These are phyloP conservation scores for Sebastes melanostomus DNA, from an alignment of 2,797 vertebrate species.

Conservation along the genomic window DNA sequence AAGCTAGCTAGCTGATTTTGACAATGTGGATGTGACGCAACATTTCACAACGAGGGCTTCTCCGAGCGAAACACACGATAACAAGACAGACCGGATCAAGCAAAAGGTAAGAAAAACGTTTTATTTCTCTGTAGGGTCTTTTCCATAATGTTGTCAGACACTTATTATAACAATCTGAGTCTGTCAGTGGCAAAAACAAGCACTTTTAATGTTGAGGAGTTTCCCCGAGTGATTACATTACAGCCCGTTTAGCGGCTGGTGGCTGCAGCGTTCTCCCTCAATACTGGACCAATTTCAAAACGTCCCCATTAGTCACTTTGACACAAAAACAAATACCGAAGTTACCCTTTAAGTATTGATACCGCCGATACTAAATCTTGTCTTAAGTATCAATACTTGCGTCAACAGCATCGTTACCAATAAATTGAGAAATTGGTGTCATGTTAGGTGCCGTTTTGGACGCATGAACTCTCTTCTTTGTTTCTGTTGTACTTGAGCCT, in stretches of 20 bases:
- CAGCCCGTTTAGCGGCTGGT: not conserved
- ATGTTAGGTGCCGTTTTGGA: not conserved
- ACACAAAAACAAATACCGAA: not conserved
- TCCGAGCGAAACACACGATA: no score
- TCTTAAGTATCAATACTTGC: not conserved
- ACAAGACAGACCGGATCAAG: no score
- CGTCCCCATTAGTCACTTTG: not conserved
- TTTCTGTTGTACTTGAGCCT: not conserved
- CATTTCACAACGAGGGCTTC: not conserved
- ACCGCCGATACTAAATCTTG: not conserved
- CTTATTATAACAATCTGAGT: not conserved
- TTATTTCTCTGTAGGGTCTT: not conserved
- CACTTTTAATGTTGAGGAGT: not conserved
- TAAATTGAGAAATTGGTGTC: not conserved
- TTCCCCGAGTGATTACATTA: not conserved
- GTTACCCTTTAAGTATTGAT: not conserved
- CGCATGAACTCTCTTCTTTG: not conserved
- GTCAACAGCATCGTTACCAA: not conserved
- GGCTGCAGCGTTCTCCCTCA: not conserved
- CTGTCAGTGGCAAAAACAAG: not conserved
- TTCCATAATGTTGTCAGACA: not conserved
- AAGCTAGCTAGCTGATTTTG: no score
- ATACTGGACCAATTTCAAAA: not conserved
- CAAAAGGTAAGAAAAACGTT: not conserved
- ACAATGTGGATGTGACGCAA: no score